phyloP scores from a whole-genome alignment of 2,797 vertebrate genomes.

The Halcyon badia region DNA sequence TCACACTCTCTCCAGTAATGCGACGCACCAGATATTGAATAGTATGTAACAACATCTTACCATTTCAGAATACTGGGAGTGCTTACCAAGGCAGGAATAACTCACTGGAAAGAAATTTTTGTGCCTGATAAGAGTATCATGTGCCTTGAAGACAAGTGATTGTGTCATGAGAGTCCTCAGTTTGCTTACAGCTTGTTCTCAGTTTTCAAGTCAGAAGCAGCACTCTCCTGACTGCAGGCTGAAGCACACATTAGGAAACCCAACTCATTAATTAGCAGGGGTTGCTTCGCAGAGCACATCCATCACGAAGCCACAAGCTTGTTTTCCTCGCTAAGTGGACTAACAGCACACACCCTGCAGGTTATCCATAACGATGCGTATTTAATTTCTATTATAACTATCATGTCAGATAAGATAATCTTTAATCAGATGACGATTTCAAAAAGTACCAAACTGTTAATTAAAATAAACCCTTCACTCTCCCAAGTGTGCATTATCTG shows the following conservation, averaged over 20 bases:
- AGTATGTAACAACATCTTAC: not conserved
- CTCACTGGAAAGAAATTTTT: not conserved
- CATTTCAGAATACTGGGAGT: not conserved
- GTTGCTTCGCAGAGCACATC: conserved; percentile 29
- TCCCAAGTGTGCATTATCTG: not conserved
- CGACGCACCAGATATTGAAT: not conserved
- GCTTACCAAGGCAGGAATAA: not conserved
- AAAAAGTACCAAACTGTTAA: not conserved
- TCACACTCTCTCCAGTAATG: not conserved
- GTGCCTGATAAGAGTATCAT: not conserved
- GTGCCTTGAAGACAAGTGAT: conserved; percentile 8
- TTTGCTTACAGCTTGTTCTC: not conserved
- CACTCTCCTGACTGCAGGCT: not conserved
- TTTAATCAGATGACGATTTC: not conserved
- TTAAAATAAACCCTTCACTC: not conserved
- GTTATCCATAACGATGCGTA: not conserved
- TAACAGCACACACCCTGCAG: conserved; percentile 47
- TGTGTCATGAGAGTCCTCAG: conserved; percentile 1
- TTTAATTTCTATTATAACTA: conserved; percentile 19
- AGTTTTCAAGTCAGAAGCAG: conserved; percentile 15
- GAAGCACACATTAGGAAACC: conserved; percentile 29
- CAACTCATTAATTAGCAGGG: conserved; percentile 49
- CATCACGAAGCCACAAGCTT: conserved; percentile 49
- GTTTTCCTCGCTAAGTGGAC: conserved; percentile 28
- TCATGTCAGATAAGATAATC: not conserved